phyloP scores from a whole-genome alignment of 2,888 invertebrate genomes.

The Acronicta leporina region DNA sequence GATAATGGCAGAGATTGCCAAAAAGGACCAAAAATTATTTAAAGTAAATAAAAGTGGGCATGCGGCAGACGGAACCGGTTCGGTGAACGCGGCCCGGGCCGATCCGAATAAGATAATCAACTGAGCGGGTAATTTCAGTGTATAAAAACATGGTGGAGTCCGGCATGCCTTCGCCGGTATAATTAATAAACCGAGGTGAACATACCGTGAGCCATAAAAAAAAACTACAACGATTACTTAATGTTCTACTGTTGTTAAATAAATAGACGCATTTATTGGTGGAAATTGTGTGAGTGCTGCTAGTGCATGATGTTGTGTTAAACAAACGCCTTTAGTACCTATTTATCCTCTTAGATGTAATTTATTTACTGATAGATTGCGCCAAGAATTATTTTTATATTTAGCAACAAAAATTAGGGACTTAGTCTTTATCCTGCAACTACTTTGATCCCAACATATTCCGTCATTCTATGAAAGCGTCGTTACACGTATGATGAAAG shows the following conservation, averaged over 20 bases:
- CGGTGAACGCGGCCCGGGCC: conserved; percentile 67
- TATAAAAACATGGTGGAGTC: conserved; percentile 75
- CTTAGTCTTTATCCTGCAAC: conserved; percentile 35
- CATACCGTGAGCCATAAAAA: conserved; percentile 59
- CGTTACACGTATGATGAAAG: conserved; percentile 68
- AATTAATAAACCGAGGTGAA: conserved; percentile 79
- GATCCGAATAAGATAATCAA: conserved; percentile 86
- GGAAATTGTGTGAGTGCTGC: conserved; percentile 27
- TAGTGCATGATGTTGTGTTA: background rate
- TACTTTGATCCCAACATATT: conserved; percentile 22
- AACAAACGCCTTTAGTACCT: too few species aligned
- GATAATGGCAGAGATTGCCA: conserved; percentile 86
- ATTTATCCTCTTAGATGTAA: too few species aligned
- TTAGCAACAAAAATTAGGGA: too few species aligned
- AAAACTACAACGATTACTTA: conserved; percentile 61
- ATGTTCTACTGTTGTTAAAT: conserved; percentile 59
- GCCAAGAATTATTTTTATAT: too few species aligned
- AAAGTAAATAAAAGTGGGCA: conserved; percentile 86
- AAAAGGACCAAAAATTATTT: conserved; percentile 85
- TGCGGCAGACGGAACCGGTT: conserved; percentile 80
- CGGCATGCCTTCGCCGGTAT: conserved; percentile 71
- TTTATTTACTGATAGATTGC: too few species aligned
- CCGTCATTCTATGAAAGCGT: conserved; percentile 50
- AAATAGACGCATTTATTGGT: conserved; percentile 56
- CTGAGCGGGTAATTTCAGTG: conserved; percentile 79